phyloP scores from a whole-genome alignment of 2,888 invertebrate genomes.

The Tetragonisca angustula region DNA sequence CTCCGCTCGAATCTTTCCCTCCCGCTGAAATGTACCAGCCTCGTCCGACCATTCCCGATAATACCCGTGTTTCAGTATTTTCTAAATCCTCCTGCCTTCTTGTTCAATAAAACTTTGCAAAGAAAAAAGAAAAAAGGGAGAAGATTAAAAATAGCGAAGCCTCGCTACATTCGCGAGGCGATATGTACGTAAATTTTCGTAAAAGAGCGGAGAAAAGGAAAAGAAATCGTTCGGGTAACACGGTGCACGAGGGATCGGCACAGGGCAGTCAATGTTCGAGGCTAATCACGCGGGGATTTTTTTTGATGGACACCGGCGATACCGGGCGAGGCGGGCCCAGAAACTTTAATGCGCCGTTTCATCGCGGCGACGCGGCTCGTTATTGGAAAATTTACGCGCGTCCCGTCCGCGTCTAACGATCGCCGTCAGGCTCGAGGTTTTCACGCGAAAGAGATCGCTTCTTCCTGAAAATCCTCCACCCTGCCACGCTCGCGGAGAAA shows the following conservation, averaged over 20 bases:
- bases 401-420: constrained; percentile 43
- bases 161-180: not conserved
- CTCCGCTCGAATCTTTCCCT: not conserved
- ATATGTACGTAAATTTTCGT: not conserved
- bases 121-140: too few relatives aligned
- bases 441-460: constrained; percentile 22
- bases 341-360: constrained; percentile 39
- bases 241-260: not conserved
- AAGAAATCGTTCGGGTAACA: not conserved
- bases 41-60: not conserved
- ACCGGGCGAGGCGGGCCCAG: not conserved
- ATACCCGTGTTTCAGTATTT: not conserved
- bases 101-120: too few relatives aligned
- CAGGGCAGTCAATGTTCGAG: constrained; percentile 3
- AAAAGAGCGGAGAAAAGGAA: not conserved
- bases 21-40: not conserved
- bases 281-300: constrained; percentile 42
- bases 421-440: not conserved
- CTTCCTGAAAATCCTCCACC: constrained; percentile 41
- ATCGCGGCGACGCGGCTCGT: constrained; percentile 34
- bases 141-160: not conserved
- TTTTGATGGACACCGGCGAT: constrained; percentile 22
- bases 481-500: constrained; percentile 8
- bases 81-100: not conserved
- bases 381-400: constrained; percentile 55